These are phyloP conservation scores for Anableps anableps DNA, from an alignment of 2,797 vertebrate genomes.

Conservation along the genomic window DNA sequence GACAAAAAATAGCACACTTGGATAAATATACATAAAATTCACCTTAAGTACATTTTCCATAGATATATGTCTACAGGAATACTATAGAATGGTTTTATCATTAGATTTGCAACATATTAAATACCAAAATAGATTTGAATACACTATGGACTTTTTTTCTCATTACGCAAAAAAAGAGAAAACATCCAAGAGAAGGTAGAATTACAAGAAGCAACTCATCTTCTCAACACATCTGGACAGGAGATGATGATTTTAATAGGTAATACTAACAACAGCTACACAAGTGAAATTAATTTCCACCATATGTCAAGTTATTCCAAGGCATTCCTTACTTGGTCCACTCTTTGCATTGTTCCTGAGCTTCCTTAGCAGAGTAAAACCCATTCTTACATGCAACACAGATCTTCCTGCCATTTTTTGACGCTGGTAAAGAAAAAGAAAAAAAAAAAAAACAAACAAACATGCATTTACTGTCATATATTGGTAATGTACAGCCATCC, in stretches of 20 bases:
- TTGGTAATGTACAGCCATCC: neutral
- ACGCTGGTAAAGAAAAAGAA: conserved; percentile 53
- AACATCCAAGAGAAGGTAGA: neutral
- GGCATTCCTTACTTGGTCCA: conserved; percentile 90
- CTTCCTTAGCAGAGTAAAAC: conserved; percentile 84
- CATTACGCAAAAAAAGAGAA: too few species aligned
- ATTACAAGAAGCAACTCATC: neutral
- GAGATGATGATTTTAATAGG: conserved; percentile 74
- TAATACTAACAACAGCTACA: conserved; percentile 41
- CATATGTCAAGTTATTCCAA: conserved; percentile 26
- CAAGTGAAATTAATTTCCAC: conserved; percentile 45
- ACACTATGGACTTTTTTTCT: too few species aligned
- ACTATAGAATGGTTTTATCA: neutral
- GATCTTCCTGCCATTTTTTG: conserved; percentile 56
- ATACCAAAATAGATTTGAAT: too few species aligned
- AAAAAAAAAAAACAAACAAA: neutral
- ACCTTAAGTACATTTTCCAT: neutral
- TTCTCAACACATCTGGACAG: conserved; percentile 15
- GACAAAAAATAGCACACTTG: neutral
- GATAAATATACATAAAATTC: neutral
- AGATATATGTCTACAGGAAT: neutral
- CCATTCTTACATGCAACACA: conserved; percentile 82
- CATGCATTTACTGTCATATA: neutral
- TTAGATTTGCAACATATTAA: neutral
- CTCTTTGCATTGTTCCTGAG: conserved; percentile 82